Evolutionary conservation across 1,140 invertebrate species (phyloP), one percentile per base, ranked within the genome.

Genomic region (Ceratitis capitata): DNA sequence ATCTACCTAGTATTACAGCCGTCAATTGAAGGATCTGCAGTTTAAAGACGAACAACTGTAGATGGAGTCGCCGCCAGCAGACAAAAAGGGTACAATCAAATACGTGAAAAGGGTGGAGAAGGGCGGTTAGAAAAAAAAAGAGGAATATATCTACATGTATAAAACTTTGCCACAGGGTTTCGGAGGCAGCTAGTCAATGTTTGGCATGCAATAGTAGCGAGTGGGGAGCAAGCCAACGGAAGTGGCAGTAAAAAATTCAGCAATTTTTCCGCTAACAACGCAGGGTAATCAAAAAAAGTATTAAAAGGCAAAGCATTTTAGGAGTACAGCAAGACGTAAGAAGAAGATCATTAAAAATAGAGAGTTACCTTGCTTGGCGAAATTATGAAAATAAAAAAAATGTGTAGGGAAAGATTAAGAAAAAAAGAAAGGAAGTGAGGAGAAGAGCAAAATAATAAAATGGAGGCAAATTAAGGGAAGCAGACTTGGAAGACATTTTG

Each of bases 201-300:
- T 69, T 69, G 64, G 64, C 64, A 69, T 69, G 64, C 35, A 39
- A 78, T n/a, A 19, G n/a, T 78, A 78, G 26, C n/a, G 1, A 26
- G 6, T 19, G 58, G 69, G 69, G 9, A 23, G n/a, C 7, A 35
- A 47, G n/a, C 35, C 39, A 78, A 78, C 39, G 69, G 69, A 78
- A 78, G 39, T 78, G 69, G n/a, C 69, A 29, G 69, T 78, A 78
- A 47, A 78, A 78, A 78, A 78, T 78, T 78, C 69, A 78, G 69
- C 69, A 78, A 78, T 78, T 78, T 78, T 45, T 78, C 39, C n/a
- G 5, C n/a, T 16, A 26, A 64, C 58, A 23, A 2, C 35, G n/a
- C 9, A 74, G 26, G 39, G n/a, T n/a, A n/a, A n/a, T n/a, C n/a
- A 64, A 19, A 39, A 74, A 74, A 74, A 35, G 39, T 6, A 19